These are phyloP conservation scores for Tapera naevia DNA, from an alignment of 2,797 vertebrate genomes.

Conservation along the genomic window DNA sequence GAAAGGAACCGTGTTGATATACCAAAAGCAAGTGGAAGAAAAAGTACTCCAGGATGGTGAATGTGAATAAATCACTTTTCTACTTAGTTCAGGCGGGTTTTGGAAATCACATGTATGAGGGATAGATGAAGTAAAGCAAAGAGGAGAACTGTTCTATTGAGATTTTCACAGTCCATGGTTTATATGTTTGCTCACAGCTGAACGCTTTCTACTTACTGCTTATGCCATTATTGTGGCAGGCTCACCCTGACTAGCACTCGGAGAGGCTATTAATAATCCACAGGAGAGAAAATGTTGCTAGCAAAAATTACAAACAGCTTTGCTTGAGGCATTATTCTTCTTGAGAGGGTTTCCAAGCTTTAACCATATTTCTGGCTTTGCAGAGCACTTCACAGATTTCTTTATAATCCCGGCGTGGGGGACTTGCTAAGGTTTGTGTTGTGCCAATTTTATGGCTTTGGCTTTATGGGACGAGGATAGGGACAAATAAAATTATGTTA, in stretches of 20 bases:
- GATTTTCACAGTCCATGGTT: not conserved
- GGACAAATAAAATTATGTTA: constrained; percentile 2
- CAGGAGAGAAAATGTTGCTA: not conserved
- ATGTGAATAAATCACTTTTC: not conserved
- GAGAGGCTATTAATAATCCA: not conserved
- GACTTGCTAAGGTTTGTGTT: not conserved
- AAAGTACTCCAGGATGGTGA: fast-evolving
- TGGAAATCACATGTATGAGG: not conserved
- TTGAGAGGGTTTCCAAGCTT: not conserved
- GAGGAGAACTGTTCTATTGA: not conserved
- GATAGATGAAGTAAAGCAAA: not conserved
- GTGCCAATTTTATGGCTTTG: not conserved
- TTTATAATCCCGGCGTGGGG: not conserved
- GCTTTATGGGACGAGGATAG: not conserved
- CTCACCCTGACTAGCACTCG: not conserved
- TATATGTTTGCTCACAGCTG: not conserved
- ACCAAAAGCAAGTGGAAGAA: not conserved
- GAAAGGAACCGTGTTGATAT: not conserved
- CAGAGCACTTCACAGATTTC: not conserved
- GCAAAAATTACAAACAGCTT: not conserved
- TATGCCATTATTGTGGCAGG: not conserved
- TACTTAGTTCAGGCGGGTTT: not conserved
- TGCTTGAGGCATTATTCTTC: not conserved
- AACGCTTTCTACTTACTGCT: not conserved
- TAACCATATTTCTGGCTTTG: not conserved